These are phyloP conservation scores for Nettapus auritus DNA, from an alignment of 2,113 vertebrate genomes.

Conservation along the genomic window DNA sequence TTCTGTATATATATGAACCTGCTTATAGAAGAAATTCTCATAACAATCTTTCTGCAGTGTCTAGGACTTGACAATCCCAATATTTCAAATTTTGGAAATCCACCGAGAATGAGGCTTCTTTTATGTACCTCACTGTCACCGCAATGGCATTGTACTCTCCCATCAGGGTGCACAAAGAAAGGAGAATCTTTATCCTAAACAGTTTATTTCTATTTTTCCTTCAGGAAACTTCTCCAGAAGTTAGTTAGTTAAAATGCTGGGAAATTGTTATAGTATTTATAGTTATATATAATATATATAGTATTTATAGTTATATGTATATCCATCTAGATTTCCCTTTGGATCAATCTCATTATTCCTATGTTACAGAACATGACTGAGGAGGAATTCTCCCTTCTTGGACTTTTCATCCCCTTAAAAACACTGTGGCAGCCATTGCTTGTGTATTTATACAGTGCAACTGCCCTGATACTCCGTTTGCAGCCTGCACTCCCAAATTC, in stretches of 20 bases:
- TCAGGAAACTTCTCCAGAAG: neutral
- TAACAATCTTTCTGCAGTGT: neutral
- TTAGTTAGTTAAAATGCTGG: neutral
- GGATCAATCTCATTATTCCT: neutral
- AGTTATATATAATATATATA: too few relatives aligned
- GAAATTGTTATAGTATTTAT: neutral
- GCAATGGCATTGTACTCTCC: neutral
- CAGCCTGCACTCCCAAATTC: neutral
- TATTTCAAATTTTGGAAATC: neutral
- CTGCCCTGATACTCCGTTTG: neutral
- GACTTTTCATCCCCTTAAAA: neutral
- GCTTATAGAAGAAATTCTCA: neutral
- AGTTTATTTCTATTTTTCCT: neutral
- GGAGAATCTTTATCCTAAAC: neutral
- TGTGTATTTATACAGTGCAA: neutral
- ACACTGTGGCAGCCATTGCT: neutral
- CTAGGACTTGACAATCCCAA: neutral
- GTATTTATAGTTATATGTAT: too few relatives aligned
- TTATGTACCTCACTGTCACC: neutral
- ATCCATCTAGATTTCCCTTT: neutral
- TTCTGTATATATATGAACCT: neutral
- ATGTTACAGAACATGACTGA: neutral
- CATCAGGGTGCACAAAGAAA: neutral
- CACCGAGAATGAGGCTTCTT: neutral
- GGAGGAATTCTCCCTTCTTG: neutral